Evolutionary conservation across 2,113 vertebrate genomes (phyloP), one percentile per base, ranked within the genome.

Genomic region (Porphyrio hochstetteri): DNA sequence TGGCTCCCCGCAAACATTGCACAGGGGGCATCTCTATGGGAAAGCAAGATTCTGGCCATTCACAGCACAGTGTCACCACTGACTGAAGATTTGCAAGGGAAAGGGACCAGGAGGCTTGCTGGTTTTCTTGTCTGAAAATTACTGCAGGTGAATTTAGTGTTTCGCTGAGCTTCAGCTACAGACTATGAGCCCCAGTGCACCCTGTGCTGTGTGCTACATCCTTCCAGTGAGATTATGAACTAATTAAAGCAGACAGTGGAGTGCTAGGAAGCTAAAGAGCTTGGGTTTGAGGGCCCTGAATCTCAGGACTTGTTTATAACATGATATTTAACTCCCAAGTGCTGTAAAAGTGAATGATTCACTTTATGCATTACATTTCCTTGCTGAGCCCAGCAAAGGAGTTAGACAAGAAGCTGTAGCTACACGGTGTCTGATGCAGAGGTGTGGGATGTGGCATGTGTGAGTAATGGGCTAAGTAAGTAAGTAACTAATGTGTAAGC

Each of bases 331-430:
- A 78, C 55, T 88, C 40, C 15, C 36, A 85, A 86, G 35, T 20
- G 33, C 56, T 90, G 33, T 55, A 60, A n/a, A 61, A 94, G 60
- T 56, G 38, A 96, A 88, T 63, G 6, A 75, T 84, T 86, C 72
- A 61, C 69, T 84, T 82, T 40, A 33, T 25, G 27, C 53, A 44
- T 31, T 67, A 13, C 42, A 88, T 56, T 86, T 81, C 60, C 71
- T 63, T 78, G 48, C 82, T 83, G 72, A 90, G 31, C 25, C 9
- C 56, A 87, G 72, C 50, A 93, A 52, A 76, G 13, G 14, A 50
- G 36, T 77, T 83, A 78, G 86, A 92, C 16, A 55, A 83, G 55
- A 70, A 74, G 18, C 68, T 72, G 38, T 33, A 95, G 25, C 16
- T 57, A 38, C 24, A 40, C 28, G 55, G 5, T 23, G 38, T 33